Conservation (phyloP, 2,113 vertebrate genomes). For the Gallinago jamesoni region DNA sequence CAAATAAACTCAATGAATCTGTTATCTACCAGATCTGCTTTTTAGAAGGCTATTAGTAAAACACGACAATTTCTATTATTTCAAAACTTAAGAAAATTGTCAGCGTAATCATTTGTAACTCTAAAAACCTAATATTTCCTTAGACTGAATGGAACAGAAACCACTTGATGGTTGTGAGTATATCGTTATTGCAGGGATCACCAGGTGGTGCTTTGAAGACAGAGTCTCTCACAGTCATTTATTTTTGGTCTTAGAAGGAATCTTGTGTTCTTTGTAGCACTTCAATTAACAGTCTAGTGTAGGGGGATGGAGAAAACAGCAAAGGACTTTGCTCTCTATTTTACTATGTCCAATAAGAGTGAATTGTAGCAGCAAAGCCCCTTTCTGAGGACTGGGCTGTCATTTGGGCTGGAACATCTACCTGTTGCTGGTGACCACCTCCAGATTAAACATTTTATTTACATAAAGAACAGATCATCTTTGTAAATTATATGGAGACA, state of each 20-base stretch:
- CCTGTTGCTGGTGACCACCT: fast-evolving
- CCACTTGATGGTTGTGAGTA: background rate
- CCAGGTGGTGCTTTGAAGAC: background rate
- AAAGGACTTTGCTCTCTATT: background rate
- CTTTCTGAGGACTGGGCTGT: background rate
- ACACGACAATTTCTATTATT: background rate
- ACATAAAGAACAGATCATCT: background rate
- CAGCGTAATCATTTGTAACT: background rate
- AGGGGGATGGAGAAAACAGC: background rate
- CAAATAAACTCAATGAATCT: background rate
- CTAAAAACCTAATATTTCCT: background rate
- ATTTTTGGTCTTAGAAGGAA: background rate
- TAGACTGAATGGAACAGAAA: background rate
- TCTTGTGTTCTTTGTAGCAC: background rate
- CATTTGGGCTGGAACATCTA: background rate
- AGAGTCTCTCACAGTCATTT: background rate
- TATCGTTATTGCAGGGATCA: background rate
- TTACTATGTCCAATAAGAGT: background rate
- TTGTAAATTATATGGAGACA: background rate
- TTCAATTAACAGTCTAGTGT: background rate
- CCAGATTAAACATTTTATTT: background rate
- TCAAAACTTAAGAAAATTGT: background rate
- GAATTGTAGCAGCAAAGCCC: background rate
- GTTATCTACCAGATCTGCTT: background rate
- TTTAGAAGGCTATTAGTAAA: background rate